Percentiles rank a stretch among this genome's conserved stretches.
These are phyloP conservation scores for Andrena bicolor DNA, from an alignment of 2,888 invertebrate species.

Conservation along the genomic window DNA sequence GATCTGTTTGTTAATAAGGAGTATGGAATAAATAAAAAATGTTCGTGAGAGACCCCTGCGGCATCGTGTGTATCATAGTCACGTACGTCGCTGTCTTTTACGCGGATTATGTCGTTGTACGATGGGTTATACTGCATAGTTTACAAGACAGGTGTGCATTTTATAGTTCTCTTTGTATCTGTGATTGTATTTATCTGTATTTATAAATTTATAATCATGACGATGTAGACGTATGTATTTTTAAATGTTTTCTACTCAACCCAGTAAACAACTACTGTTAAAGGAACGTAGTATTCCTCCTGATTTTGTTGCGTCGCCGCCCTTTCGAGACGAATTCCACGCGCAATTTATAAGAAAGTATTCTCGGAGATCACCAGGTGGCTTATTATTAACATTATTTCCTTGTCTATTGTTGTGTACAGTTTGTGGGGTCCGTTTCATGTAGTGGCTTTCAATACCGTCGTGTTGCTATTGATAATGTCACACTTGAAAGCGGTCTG, in stretches of 20 bases:
- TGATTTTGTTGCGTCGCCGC: neutral
- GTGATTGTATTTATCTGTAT: slow-evolving; percentile 21
- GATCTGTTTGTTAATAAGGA: slow-evolving; percentile 35
- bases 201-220: slow-evolving; percentile 26
- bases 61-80: slow-evolving; percentile 92
- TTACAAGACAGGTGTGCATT: slow-evolving; percentile 90
- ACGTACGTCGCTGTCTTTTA: slow-evolving; percentile 93
- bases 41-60: slow-evolving; percentile 94
- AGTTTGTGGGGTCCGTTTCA: slow-evolving; percentile 94
- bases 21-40: slow-evolving; percentile 83
- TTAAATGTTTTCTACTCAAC: slow-evolving; percentile 11
- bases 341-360: neutral
- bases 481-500: slow-evolving; percentile 94
- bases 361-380: neutral
- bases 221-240: slow-evolving; percentile 15
- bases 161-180: slow-evolving; percentile 23
- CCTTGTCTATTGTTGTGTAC: slow-evolving; percentile 74
- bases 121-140: slow-evolving; percentile 93
- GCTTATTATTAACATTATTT: slow-evolving; percentile 41
- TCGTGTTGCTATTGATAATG: slow-evolving; percentile 91
- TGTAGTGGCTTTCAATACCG: slow-evolving; percentile 91
- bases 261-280: neutral
- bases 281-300: slow-evolving; percentile 1
- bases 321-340: neutral
- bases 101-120: slow-evolving; percentile 94